Conservation (phyloP, 2,888 invertebrate species). For the Dryobota labecula region DNA sequence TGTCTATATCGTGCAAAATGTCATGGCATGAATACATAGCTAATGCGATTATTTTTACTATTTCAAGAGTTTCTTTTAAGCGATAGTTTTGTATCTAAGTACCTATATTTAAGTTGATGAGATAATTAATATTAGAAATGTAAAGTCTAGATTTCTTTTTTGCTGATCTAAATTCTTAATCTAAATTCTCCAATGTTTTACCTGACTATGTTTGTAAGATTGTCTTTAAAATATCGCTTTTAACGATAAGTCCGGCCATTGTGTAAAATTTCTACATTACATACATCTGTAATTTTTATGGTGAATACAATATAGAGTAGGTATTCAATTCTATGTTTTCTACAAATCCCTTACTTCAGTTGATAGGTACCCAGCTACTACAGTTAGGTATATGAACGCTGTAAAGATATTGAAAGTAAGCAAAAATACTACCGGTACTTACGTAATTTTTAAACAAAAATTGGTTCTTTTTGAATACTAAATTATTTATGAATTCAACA, state of each 20-base stretch:
- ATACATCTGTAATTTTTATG: too few species aligned
- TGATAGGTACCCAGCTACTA: too few species aligned
- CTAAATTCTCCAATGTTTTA: neutral
- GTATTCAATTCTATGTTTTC: too few species aligned
- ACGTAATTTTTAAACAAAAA: neutral
- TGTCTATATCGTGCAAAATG: conserved; percentile 5
- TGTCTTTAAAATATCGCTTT: too few species aligned
- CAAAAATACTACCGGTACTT: neutral
- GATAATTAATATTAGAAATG: conserved; percentile 14
- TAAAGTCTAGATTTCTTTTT: conserved; percentile 4
- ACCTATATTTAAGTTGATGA: conserved; percentile 20
- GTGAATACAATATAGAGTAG: too few species aligned
- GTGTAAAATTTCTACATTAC: too few species aligned
- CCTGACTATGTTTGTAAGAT: too few species aligned
- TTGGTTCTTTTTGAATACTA: neutral
- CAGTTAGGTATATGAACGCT: neutral
- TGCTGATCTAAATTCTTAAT: neutral
- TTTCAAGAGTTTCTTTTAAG: neutral
- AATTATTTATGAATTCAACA: conserved; percentile 9
- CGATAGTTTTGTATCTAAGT: neutral
- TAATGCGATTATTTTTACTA: neutral
- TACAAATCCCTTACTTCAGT: neutral
- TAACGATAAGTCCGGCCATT: too few species aligned
- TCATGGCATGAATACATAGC: neutral
- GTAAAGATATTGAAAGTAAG: neutral